These are phyloP conservation scores for Tenodera sinensis DNA, from an alignment of 2,888 invertebrate genomes.

Conservation along the genomic window DNA sequence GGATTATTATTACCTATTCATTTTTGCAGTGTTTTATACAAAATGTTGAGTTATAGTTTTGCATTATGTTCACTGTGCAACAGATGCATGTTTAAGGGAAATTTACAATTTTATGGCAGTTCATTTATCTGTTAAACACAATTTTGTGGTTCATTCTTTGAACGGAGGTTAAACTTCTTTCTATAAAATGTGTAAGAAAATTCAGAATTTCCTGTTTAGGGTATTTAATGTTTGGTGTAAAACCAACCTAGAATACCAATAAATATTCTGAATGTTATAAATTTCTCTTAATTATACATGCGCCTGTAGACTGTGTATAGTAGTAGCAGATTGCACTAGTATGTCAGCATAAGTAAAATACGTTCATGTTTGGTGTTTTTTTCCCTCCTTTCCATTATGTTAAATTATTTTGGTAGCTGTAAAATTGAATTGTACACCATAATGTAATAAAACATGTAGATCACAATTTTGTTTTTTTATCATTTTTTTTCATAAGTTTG, in stretches of 20 bases:
- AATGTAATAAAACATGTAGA: constrained; percentile 6
- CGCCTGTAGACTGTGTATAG: neutral
- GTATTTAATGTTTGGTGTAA: too few species aligned
- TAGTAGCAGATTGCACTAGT: neutral
- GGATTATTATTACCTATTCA: neutral
- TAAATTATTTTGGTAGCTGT: neutral
- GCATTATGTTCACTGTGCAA: neutral
- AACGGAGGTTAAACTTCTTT: too few species aligned
- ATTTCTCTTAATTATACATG: neutral
- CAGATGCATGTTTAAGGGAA: neutral
- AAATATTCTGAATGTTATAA: neutral
- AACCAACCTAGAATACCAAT: neutral
- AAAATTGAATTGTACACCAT: neutral
- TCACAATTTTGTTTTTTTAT: constrained; percentile 19
- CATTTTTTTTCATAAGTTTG: constrained; percentile 13
- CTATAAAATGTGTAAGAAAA: too few species aligned
- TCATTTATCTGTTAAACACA: too few species aligned
- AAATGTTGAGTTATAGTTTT: neutral
- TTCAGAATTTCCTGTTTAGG: too few species aligned
- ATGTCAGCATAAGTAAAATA: neutral
- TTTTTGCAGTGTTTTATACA: neutral
- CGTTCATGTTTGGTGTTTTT: neutral
- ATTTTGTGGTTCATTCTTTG: too few species aligned
- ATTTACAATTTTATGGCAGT: neutral
- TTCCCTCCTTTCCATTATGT: neutral